Evolutionary conservation across 2,888 invertebrate genomes (phyloP).

Genomic region (Drosophila prolongata): DNA sequence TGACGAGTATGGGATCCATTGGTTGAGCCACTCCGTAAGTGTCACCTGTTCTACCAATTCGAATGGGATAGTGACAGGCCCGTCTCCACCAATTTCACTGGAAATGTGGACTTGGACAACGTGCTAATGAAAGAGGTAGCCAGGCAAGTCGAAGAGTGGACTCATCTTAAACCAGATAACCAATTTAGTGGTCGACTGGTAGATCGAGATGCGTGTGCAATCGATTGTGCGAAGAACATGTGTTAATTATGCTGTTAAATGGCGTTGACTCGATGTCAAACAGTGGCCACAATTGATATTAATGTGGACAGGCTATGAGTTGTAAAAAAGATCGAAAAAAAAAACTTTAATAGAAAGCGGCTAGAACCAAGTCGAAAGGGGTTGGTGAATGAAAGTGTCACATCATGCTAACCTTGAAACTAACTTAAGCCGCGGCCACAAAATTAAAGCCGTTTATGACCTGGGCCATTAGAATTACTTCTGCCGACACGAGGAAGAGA

Average conservation of each 20-base stretch:
- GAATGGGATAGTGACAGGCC: slow-evolving; percentile 29
- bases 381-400: slow-evolving; percentile 44
- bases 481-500: slow-evolving; percentile 69
- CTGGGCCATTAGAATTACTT: slow-evolving; percentile 60
- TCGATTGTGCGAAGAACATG: slow-evolving; percentile 78
- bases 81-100: slow-evolving; percentile 49
- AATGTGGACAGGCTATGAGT: slow-evolving; percentile 43
- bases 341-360: slow-evolving; percentile 15
- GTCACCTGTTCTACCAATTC: slow-evolving; percentile 50
- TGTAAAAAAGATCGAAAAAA: slow-evolving; percentile 14
- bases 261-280: slow-evolving; percentile 68
- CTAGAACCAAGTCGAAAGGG: slow-evolving; percentile 4
- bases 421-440: slow-evolving; percentile 20
- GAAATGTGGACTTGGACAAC: slow-evolving; percentile 56
- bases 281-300: slow-evolving; percentile 55
- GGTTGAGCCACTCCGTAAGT: slow-evolving; percentile 2
- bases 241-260: slow-evolving; percentile 72
- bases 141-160: slow-evolving; percentile 27
- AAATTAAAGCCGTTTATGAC: slow-evolving; percentile 40
- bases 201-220: slow-evolving; percentile 69
- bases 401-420: slow-evolving; percentile 62
- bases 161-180: slow-evolving; percentile 64
- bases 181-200: slow-evolving; percentile 47
- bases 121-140: slow-evolving; percentile 63
- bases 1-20: slow-evolving; percentile 23